Conservation (phyloP, 1,140 invertebrate genomes). For the Anadara kagoshimensis region DNA sequence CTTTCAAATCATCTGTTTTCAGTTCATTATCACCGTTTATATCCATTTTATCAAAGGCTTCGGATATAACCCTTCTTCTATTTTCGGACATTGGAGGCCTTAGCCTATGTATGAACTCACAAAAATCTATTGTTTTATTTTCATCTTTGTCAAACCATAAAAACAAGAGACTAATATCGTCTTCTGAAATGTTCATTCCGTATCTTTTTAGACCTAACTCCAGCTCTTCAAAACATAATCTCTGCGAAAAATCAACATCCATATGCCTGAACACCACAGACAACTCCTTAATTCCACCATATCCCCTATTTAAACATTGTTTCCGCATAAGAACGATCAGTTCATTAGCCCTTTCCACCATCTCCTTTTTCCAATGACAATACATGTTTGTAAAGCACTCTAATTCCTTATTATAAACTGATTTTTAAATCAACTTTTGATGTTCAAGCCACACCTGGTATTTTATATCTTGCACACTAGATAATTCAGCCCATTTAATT, state of each 20-base stretch:
- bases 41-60: slow-evolving; percentile 92
- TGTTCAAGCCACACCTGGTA: too few relatives aligned
- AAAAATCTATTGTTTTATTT: slow-evolving; percentile 61
- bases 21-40: slow-evolving; percentile 89
- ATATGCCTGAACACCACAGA: slow-evolving; percentile 43
- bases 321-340: slow-evolving; percentile 13
- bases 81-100: slow-evolving; percentile 86
- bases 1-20: slow-evolving; percentile 86
- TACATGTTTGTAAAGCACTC: background rate
- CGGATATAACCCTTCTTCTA: slow-evolving; percentile 83
- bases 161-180: slow-evolving; percentile 59
- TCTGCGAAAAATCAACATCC: slow-evolving; percentile 43
- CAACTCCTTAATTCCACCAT: slow-evolving; percentile 40
- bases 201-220: slow-evolving; percentile 51
- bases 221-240: slow-evolving; percentile 33
- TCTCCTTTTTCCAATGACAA: slow-evolving; percentile 1
- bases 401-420: too few relatives aligned
- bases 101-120: slow-evolving; percentile 61
- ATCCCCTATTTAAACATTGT: slow-evolving; percentile 6
- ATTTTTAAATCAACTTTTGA: too few relatives aligned
- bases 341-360: slow-evolving; percentile 12
- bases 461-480: too few relatives aligned
- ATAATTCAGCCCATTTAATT: too few relatives aligned
- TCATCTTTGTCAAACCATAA: slow-evolving; percentile 56
- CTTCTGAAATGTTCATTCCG: slow-evolving; percentile 48